Evolutionary conservation across 2,888 invertebrate species (phyloP), one percentile per base, ranked within the genome.

Genomic region (Stenurella melanura): DNA sequence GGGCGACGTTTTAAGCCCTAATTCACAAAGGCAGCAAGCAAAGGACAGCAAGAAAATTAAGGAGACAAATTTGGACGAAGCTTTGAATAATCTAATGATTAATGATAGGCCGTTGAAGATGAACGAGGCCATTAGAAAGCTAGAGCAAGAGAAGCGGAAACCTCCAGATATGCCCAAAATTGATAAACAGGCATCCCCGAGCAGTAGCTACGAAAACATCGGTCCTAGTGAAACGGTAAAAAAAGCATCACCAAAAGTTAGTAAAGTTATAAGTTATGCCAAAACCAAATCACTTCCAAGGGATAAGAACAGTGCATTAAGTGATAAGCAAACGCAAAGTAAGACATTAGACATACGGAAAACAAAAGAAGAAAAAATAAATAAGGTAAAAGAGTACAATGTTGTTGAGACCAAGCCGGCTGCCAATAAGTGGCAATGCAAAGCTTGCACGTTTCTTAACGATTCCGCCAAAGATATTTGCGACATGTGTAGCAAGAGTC

Each of bases 391-490:
- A 57, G 80, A 81, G 21, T 15, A 30, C 3, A 78, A 73, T 3
- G 11, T 30, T 3, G 64, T 7, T 15, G 63, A 58, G 6, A 60
- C 11, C 18, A 79, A 73, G 74, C 72, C 19, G 10, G 30, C 34
- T 12, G 18, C n/a, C n/a, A 64, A 74, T 18, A 91, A 90, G 78
- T 96, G 95, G 96, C 92, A 93, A 78, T 96, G 95, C 86, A 90
- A 90, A 0, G 91, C 92, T 0, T 96, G 96, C 88, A 96, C 96
- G 0, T 95, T 91, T 87, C 87, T 94, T 15, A 96, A 96, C 85
- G 88, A 88, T 2, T 84, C 87, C 0, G 83, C 86, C 0, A 87
- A 88, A 21, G 91, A 91, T 12, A 93, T 94, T 21, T 96, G 95
- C 86, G 95, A 95, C 79, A 95, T 95, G 92, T 95, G 95, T 84